These are phyloP conservation scores for Chaetura pelagica DNA, from an alignment of 2,113 vertebrate genomes.

Conservation along the genomic window DNA sequence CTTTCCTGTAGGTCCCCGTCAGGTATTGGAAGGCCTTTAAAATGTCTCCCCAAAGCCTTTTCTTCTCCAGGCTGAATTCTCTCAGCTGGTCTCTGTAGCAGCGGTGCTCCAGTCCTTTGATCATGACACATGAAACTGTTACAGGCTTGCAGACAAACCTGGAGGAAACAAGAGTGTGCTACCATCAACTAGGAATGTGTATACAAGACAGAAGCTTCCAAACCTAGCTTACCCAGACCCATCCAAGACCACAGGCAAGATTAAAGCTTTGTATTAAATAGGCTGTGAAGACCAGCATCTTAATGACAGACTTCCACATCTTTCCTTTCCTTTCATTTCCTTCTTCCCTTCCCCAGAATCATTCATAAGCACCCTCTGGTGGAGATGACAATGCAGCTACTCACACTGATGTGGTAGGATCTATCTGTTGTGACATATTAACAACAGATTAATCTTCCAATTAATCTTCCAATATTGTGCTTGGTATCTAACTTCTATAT, in stretches of 20 bases:
- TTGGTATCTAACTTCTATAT: not conserved
- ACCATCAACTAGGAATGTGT: fast-evolving
- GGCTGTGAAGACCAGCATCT: not conserved
- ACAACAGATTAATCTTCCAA: not conserved
- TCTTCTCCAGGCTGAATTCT: too few species aligned
- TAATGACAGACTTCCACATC: too few species aligned
- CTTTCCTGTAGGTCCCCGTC: too few species aligned
- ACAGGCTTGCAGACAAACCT: fast-evolving
- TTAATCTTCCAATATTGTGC: not conserved
- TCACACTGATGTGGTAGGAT: fast-evolving
- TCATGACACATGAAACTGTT: too few species aligned
- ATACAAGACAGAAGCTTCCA: not conserved
- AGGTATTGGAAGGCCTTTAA: too few species aligned
- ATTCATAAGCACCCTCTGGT: fast-evolving
- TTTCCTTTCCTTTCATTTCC: too few species aligned
- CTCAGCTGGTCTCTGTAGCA: too few species aligned
- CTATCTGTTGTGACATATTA: not conserved
- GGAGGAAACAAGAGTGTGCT: fast-evolving
- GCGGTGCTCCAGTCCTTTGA: too few species aligned
- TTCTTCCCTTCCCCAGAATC: not conserved
- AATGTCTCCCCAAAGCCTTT: too few species aligned
- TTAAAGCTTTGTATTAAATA: not conserved
- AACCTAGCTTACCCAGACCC: not conserved
- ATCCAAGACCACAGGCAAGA: not conserved
- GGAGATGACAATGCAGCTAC: not conserved